Evolutionary conservation across 2,888 invertebrate species (phyloP), one percentile per base, ranked within the genome.

Genomic region (Hypomecis atomaria): DNA sequence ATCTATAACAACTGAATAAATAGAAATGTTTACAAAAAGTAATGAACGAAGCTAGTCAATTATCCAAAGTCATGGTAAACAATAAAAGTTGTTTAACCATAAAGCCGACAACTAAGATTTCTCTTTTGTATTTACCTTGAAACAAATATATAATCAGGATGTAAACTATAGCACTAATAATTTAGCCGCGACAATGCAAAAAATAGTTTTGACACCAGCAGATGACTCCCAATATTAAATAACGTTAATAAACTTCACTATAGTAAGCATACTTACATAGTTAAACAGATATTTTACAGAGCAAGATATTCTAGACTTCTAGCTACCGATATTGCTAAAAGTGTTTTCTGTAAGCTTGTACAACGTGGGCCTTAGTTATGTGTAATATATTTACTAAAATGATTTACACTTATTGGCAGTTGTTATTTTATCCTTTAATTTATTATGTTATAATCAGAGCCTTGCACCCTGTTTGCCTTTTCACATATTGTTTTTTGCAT

Each of bases 291-390:
- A 56, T 60, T 65, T 60, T 65, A 65, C 60, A 65, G 43, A 58
- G 65, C 55, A 50, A 59, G 13, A 59, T 40, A 38, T 42, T 38
- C 55, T 55, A 45, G 45, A 54, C n/a, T 45, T 5, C 55, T 65
- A 57, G 59, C 59, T 64, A 59, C 59, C 45, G 38, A 54, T 56
- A 64, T 52, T 13, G 47, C 45, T 59, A 64, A 6, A 50, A 11
- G 23, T 54, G 10, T 23, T 23, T 23, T 23, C 23, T 65, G 55
- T 65, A 60, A 61, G 57, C 65, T 65, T 61, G 65, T 65, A 61
- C 60, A 60, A 60, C 53, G n/a, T 38, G 38, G 10, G 3, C 6
- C 23, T 5, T 23, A 0, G 23, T 13, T 13, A 42, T 54, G 23
- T 43, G 6, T 9, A 6, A 11, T 2, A 23, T 23, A 23, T 23